Conservation (phyloP, 2,797 vertebrate genomes). For the Rhincodon typus region DNA sequence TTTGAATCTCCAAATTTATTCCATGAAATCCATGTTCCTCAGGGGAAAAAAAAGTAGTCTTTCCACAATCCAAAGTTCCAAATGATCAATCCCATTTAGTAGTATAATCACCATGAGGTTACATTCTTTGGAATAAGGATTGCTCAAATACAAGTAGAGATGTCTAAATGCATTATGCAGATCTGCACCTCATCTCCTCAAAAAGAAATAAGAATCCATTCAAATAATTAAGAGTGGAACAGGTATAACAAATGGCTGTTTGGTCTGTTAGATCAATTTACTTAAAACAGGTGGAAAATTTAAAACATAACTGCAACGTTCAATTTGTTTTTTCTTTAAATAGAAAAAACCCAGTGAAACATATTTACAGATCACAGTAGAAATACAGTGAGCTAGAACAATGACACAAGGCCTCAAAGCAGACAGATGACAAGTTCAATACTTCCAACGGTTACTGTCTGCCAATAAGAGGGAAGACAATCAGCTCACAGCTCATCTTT, state of each 20-base stretch:
- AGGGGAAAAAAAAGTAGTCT: not conserved
- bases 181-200: not conserved
- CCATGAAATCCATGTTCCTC: not conserved
- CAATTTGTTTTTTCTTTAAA: constrained; percentile 4
- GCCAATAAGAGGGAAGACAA: not conserved
- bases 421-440: constrained; percentile 15
- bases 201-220: constrained; percentile 20
- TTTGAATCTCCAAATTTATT: not conserved
- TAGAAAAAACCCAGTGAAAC: constrained; percentile 13
- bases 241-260: not conserved
- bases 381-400: constrained; percentile 20
- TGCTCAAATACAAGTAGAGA: constrained; percentile 19
- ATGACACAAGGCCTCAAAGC: constrained; percentile 29
- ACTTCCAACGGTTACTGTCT: constrained; percentile 6
- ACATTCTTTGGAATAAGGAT: constrained; percentile 17
- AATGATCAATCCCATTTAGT: constrained; percentile 13
- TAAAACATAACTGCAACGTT: constrained; percentile 19
- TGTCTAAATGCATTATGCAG: not conserved
- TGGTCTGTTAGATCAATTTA: not conserved
- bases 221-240: not conserved
- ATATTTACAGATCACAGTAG: constrained; percentile 29
- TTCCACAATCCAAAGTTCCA: not conserved
- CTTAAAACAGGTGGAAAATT: not conserved
- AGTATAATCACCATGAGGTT: not conserved
- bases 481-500: constrained; percentile 80